These are phyloP conservation scores for Strix aluco DNA, from an alignment of 2,113 vertebrate species.

Conservation along the genomic window DNA sequence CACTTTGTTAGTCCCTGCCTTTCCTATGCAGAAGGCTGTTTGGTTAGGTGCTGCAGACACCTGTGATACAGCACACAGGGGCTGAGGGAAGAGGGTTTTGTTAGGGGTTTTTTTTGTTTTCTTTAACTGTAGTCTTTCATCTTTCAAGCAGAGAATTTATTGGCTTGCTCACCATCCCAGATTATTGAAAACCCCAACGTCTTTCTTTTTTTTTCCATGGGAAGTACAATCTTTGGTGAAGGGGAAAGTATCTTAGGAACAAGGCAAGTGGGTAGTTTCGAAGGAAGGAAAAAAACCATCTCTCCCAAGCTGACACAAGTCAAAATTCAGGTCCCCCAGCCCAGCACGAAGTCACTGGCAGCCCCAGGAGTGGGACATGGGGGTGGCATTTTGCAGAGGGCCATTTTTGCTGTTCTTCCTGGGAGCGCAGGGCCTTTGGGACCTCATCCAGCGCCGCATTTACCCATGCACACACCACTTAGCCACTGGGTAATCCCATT, in stretches of 20 bases:
- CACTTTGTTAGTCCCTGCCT: conserved; percentile 45
- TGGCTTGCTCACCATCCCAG: conserved; percentile 22
- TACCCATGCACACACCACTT: not conserved
- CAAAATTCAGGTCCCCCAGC: not conserved
- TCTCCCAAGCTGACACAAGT: not conserved
- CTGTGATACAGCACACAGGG: conserved; percentile 27
- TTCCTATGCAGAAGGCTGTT: conserved; percentile 59
- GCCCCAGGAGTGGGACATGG: not conserved
- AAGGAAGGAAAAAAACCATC: not conserved
- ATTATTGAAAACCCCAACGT: conserved; percentile 20
- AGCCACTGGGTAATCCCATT: not conserved
- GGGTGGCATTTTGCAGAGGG: not conserved
- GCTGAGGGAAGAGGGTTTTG: not conserved
- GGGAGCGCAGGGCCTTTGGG: not conserved
- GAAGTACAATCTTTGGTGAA: not conserved
- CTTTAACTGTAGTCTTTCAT: conserved; percentile 64
- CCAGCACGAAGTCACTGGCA: rapidly evolving
- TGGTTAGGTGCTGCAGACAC: conserved; percentile 63
- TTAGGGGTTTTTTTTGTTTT: not conserved
- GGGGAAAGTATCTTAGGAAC: conserved; percentile 1
- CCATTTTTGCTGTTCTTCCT: not conserved
- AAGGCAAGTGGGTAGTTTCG: not conserved
- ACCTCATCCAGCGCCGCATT: not conserved
- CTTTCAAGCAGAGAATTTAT: conserved; percentile 71
- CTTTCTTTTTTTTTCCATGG: not conserved